Evolutionary conservation across 2,888 invertebrate genomes (phyloP).

Genomic region (Conistra vaccinii): DNA sequence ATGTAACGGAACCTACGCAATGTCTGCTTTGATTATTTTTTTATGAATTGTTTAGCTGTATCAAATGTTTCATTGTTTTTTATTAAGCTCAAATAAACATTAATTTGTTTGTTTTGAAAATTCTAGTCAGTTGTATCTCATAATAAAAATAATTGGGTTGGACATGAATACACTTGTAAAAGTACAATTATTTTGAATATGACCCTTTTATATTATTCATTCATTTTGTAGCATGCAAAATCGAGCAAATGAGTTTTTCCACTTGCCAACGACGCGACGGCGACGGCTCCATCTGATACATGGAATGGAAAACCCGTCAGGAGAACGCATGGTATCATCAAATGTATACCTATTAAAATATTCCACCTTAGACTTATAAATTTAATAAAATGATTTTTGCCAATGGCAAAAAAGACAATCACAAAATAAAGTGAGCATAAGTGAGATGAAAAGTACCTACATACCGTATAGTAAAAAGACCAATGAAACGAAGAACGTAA

Average conservation of each 20-base stretch:
- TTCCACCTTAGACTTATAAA: not conserved
- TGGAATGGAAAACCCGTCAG: not conserved
- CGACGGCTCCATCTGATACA: too few relatives aligned
- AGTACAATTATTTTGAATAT: too few relatives aligned
- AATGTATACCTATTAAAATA: not conserved
- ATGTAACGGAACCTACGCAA: too few relatives aligned
- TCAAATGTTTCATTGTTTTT: too few relatives aligned
- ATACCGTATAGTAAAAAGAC: slow-evolving; percentile 96
- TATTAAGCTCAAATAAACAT: too few relatives aligned
- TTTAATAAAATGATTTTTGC: not conserved
- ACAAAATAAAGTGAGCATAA: not conserved
- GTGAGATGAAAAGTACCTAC: not conserved
- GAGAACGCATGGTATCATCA: not conserved
- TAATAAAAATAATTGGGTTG: too few relatives aligned
- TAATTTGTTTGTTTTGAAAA: too few relatives aligned
- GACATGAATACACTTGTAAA: too few relatives aligned
- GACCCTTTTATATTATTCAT: not conserved
- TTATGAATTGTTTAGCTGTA: too few relatives aligned
- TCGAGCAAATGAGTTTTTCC: not conserved
- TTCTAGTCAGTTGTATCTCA: too few relatives aligned
- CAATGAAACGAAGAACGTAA: slow-evolving; percentile 96
- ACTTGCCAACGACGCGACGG: not conserved
- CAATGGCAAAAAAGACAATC: not conserved
- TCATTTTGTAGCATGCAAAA: not conserved
- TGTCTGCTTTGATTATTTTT: too few relatives aligned